These are phyloP conservation scores for Syritta pipiens DNA, from an alignment of 2,888 invertebrate species.

Conservation along the genomic window DNA sequence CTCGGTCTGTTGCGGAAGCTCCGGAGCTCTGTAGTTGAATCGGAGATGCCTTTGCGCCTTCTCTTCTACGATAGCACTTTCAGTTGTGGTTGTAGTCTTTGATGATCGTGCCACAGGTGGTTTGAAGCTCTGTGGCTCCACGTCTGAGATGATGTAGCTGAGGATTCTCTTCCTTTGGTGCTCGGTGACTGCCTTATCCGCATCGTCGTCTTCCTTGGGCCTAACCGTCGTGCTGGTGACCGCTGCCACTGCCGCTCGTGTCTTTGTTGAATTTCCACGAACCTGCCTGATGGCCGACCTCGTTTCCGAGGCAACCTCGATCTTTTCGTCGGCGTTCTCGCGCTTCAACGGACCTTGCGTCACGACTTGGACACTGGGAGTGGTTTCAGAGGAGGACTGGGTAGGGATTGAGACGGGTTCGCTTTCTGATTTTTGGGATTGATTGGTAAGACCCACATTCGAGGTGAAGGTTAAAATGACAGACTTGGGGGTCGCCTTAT, in stretches of 20 bases:
- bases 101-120: slow-evolving; percentile 72
- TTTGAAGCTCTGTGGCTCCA: slow-evolving; percentile 79
- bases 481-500: slow-evolving; percentile 56
- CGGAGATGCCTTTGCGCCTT: slow-evolving; percentile 73
- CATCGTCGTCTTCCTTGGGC: neutral
- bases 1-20: neutral
- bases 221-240: neutral
- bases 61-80: slow-evolving; percentile 55
- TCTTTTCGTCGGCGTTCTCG: slow-evolving; percentile 36
- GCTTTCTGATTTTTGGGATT: slow-evolving; percentile 53
- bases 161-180: slow-evolving; percentile 74
- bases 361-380: slow-evolving; percentile 36
- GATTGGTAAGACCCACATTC: slow-evolving; percentile 64
- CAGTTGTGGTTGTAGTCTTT: slow-evolving; percentile 53
- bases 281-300: neutral
- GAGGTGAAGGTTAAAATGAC: slow-evolving; percentile 62
- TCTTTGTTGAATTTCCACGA: slow-evolving; percentile 20
- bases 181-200: slow-evolving; percentile 41
- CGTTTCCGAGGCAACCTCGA: slow-evolving; percentile 6
- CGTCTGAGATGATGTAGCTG: slow-evolving; percentile 77
- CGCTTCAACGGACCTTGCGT: slow-evolving; percentile 30
- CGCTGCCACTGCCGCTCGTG: too few species aligned
- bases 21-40: slow-evolving; percentile 73
- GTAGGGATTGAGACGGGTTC: slow-evolving; percentile 48
- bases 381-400: slow-evolving; percentile 52